phyloP scores from a whole-genome alignment of 1,140 invertebrate species.

The Hetaerina americana region DNA sequence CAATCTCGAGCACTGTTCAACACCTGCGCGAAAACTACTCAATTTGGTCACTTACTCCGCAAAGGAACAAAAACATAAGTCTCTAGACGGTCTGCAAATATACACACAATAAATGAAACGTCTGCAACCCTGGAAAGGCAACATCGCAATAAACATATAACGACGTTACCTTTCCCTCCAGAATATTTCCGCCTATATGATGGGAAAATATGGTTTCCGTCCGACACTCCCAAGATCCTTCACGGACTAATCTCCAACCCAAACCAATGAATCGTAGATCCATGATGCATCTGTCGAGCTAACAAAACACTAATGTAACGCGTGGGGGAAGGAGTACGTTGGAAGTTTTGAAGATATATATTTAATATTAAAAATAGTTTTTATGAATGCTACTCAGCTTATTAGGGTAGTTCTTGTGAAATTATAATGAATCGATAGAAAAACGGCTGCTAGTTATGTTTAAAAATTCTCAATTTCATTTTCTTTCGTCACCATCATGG shows the following conservation, averaged over 20 bases:
- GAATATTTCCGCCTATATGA: constrained; percentile 16
- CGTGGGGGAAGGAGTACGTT: too few relatives aligned
- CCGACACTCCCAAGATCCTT: constrained; percentile 26
- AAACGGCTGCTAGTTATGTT: too few relatives aligned
- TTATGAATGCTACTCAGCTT: too few relatives aligned
- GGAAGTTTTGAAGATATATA: too few relatives aligned
- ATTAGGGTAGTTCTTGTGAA: too few relatives aligned
- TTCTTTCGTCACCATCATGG: too few relatives aligned
- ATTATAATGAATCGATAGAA: too few relatives aligned
- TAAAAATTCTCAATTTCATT: too few relatives aligned
- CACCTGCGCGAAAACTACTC: constrained; percentile 23
- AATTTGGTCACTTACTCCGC: constrained; percentile 8
- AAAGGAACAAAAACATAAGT: constrained; percentile 5
- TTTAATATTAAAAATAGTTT: too few relatives aligned
- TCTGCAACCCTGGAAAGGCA: constrained; percentile 2
- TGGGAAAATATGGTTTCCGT: constrained; percentile 30
- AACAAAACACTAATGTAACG: background rate
- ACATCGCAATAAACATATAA: constrained; percentile 7
- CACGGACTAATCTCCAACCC: constrained; percentile 18
- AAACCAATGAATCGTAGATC: constrained; percentile 8
- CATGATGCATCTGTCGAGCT: constrained; percentile 8
- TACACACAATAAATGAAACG: constrained; percentile 2
- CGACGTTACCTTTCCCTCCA: constrained; percentile 16
- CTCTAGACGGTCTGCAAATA: constrained; percentile 6
- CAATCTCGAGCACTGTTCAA: constrained; percentile 20